A percentile compares a stretch with the other conserved stretches of the same genome.
phyloP scores from a whole-genome alignment of 2,888 invertebrate genomes.

The Conomelus anceps region DNA sequence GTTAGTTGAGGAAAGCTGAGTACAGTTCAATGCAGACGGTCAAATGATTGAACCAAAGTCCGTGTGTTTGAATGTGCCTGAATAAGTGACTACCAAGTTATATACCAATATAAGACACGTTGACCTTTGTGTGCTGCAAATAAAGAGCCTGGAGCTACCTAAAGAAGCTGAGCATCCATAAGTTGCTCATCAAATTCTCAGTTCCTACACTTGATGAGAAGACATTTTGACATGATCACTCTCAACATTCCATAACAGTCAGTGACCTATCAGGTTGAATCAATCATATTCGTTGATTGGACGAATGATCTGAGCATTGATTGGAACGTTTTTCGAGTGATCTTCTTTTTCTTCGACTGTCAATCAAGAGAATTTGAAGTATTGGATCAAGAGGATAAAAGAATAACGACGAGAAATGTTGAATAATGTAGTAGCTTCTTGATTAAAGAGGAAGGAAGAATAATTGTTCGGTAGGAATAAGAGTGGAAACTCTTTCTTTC shows the following conservation, averaged over 20 bases:
- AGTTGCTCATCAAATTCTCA: background rate
- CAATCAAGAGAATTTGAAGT: background rate
- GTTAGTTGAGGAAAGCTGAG: background rate
- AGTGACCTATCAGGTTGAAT: background rate
- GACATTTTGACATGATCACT: background rate
- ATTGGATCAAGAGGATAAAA: background rate
- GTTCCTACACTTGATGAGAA: background rate
- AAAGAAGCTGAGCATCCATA: too few species aligned
- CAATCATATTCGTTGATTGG: background rate
- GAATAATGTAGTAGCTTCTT: background rate
- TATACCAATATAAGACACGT: background rate
- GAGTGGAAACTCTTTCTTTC: background rate
- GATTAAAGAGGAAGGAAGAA: background rate
- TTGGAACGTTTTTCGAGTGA: background rate
- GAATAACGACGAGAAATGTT: background rate
- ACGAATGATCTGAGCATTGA: background rate
- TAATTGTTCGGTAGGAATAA: too few species aligned
- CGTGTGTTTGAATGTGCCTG: background rate
- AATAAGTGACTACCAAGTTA: background rate
- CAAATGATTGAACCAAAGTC: background rate
- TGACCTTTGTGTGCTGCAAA: background rate
- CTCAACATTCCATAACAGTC: background rate
- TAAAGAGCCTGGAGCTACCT: background rate
- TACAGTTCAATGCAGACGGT: background rate
- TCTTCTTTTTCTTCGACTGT: background rate